phyloP scores from a whole-genome alignment of 1,140 invertebrate species.

The Cardiocondyla obscurior region DNA sequence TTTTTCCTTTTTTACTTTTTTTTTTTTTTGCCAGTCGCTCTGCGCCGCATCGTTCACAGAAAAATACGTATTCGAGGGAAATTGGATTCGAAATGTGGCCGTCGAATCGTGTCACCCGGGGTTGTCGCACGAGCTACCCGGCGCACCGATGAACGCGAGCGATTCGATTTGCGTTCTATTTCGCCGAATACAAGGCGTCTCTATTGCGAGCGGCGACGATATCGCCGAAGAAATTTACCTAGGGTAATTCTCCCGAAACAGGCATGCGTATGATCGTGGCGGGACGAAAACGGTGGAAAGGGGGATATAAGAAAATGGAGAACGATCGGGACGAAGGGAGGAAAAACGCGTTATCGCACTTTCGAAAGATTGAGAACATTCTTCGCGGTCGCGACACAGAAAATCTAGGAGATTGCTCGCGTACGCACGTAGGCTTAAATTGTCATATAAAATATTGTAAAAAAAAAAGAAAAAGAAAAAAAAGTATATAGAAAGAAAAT shows the following conservation, averaged over 20 bases:
- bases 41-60: background rate
- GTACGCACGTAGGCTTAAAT: constrained; percentile 56
- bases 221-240: constrained; percentile 57
- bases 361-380: constrained; percentile 24
- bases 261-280: background rate
- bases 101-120: constrained; percentile 16
- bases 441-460: constrained; percentile 8
- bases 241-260: constrained; percentile 48
- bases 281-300: background rate
- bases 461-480: no score
- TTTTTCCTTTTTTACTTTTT: no score
- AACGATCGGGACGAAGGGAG: constrained; percentile 10
- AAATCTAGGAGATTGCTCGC: constrained; percentile 13
- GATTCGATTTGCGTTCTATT: constrained; percentile 42
- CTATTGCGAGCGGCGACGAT: background rate
- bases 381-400: constrained; percentile 3
- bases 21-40: background rate
- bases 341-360: constrained; percentile 43
- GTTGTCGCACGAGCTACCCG: constrained; percentile 17
- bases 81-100: constrained; percentile 29
- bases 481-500: no score
- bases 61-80: constrained; percentile 24
- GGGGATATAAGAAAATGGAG: background rate
- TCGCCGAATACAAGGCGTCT: constrained; percentile 9
- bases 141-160: constrained; percentile 21